These are phyloP conservation scores for Bufo bufo DNA, from an alignment of 2,113 vertebrate genomes.

Conservation along the genomic window DNA sequence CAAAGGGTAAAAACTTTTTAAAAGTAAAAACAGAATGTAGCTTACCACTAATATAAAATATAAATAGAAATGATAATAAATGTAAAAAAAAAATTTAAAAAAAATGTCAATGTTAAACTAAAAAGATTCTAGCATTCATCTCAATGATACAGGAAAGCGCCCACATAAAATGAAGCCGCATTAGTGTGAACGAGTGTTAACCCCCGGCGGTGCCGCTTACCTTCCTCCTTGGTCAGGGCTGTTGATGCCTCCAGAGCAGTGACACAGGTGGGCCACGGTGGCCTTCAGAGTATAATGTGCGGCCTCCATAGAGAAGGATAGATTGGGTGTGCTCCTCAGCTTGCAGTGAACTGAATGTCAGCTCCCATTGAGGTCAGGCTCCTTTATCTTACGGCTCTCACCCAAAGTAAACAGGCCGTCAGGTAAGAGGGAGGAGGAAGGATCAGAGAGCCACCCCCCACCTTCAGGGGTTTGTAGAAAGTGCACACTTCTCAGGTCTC, in stretches of 20 bases:
- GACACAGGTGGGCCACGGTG: neutral
- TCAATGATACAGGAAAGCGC: too few relatives aligned
- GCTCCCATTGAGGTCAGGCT: conserved; percentile 46
- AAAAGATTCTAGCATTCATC: too few relatives aligned
- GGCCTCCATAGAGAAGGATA: conserved; percentile 50
- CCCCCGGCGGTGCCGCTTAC: conserved; percentile 56
- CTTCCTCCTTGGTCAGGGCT: conserved; percentile 38
- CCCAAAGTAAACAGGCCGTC: conserved; percentile 62
- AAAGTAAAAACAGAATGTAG: too few relatives aligned
- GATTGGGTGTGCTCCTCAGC: neutral
- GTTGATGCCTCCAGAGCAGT: neutral
- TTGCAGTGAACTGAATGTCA: neutral
- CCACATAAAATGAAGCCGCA: too few relatives aligned
- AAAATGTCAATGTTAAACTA: too few relatives aligned
- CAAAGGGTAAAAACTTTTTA: too few relatives aligned
- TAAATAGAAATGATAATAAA: too few relatives aligned
- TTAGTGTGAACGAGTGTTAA: too few relatives aligned
- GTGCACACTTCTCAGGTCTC: conserved; percentile 3
- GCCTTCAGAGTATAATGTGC: conserved; percentile 28
- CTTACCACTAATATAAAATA: too few relatives aligned
- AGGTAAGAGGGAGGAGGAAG: conserved; percentile 44
- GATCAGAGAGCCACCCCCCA: neutral
- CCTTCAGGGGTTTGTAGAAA: neutral
- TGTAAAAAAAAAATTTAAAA: too few relatives aligned
- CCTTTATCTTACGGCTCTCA: conserved; percentile 53